Evolutionary conservation across 2,113 vertebrate species (phyloP), one percentile per base, ranked within the genome.

Genomic region (Ahaetulla prasina): DNA sequence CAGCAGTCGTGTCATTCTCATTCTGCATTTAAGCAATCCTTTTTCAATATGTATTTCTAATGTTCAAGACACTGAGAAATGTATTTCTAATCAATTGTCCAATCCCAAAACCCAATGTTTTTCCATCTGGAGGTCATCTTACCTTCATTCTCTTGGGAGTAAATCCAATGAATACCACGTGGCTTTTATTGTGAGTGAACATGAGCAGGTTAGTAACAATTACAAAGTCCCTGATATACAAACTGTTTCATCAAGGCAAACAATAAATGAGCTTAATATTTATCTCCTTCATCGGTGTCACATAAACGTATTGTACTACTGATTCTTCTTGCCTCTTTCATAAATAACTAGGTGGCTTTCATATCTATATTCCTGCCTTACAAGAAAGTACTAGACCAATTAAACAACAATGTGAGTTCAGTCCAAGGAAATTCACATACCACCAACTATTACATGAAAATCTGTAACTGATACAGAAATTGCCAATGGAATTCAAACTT

Each of bases 301-400:
- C 47, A 35, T n/a, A 52, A 45, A 89, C 16, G 3, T 49, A 43
- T 20, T n/a, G 10, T 54, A n/a, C 22, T 18, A 25, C 14, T 30
- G 39, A 47, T 80, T 87, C 85, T 86, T 91, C 47, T 84, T n/a
- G 55, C 50, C 39, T 20, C 68, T 91, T 80, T 45, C 50, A 88
- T 20, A 2, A 27, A 91, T 47, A 84, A 6, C 35, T 86, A 3
- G 84, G 39, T 68, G 18, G 89, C 80, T 90, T 84, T 27, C 23
- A 86, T 5, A 16, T 88, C 60, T 92, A 94, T 93, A 63, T 91
- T 89, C 10, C 39, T 90, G 39, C 23, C 18, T 57, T 22, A 52
- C 5, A 91, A 45, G 45, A 95, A 92, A 27, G 49, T 94, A 49
- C 30, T 92, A 84, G 87, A 85, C 43, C 88, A 94, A 86, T 94